phyloP scores from a whole-genome alignment of 2,888 invertebrate genomes.

The Spisula subtruncata region DNA sequence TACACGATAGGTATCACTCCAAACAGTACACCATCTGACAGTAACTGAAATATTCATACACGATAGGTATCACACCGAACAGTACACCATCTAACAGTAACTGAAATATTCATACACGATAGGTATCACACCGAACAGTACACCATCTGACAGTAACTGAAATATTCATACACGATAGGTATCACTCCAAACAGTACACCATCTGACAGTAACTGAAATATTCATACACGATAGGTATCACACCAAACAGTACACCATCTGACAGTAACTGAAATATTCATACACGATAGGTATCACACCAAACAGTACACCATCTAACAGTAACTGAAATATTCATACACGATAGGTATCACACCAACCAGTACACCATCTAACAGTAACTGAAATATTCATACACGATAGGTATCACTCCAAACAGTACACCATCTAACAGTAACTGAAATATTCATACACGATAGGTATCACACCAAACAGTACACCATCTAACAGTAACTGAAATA shows the following conservation, averaged over 20 bases:
- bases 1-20: slow-evolving; percentile 87
- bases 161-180: slow-evolving; percentile 87
- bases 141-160: slow-evolving; percentile 86
- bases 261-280: slow-evolving; percentile 86
- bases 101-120: slow-evolving; percentile 87
- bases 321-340: slow-evolving; percentile 87
- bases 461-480: slow-evolving; percentile 86
- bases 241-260: slow-evolving; percentile 86
- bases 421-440: slow-evolving; percentile 86
- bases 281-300: slow-evolving; percentile 87
- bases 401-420: slow-evolving; percentile 86
- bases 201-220: slow-evolving; percentile 86
- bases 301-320: slow-evolving; percentile 86
- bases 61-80: slow-evolving; percentile 86
- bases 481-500: slow-evolving; percentile 86
- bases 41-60: slow-evolving; percentile 87
- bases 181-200: slow-evolving; percentile 86
- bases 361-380: slow-evolving; percentile 86
- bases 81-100: slow-evolving; percentile 86
- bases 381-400: slow-evolving; percentile 87
- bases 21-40: slow-evolving; percentile 86
- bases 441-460: slow-evolving; percentile 87
- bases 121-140: slow-evolving; percentile 86
- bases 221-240: slow-evolving; percentile 87
- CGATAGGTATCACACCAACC: slow-evolving; percentile 86